A percentile compares a stretch with the other conserved stretches of the same genome.
These are phyloP conservation scores for Zele albiditarsus DNA, from an alignment of 2,888 invertebrate genomes.

Conservation along the genomic window DNA sequence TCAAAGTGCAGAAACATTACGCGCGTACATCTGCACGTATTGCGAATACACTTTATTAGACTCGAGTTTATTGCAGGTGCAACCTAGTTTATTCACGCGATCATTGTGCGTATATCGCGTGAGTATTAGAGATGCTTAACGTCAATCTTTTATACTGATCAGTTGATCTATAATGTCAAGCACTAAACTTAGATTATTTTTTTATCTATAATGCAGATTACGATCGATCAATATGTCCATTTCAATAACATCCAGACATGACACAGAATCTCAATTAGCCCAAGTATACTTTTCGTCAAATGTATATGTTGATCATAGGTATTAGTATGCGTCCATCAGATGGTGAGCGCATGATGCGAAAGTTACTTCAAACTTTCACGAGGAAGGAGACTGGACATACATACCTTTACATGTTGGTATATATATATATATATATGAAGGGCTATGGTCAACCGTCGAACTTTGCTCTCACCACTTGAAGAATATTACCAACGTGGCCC, in stretches of 20 bases:
- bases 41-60: background rate
- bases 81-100: background rate
- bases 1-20: background rate
- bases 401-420: background rate
- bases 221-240: background rate
- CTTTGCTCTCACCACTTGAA: constrained; percentile 54
- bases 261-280: background rate
- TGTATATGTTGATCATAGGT: background rate
- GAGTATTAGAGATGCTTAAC: background rate
- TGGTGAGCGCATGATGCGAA: background rate
- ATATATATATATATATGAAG: background rate
- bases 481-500: constrained; percentile 30
- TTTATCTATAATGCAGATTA: background rate
- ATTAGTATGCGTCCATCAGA: background rate
- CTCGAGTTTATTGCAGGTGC: background rate
- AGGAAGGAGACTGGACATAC: background rate
- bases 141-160: background rate
- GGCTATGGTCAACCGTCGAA: constrained; percentile 45
- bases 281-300: background rate
- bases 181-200: background rate
- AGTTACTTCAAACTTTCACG: constrained; percentile 1
- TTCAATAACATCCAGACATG: background rate
- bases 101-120: background rate
- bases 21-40: background rate
- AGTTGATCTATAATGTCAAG: background rate